Percentiles rank a stretch among this genome's conserved stretches.
Evolutionary conservation across 92 coral and sea anemone species (phyloP).

Genomic region (Bergia sp.): DNA sequence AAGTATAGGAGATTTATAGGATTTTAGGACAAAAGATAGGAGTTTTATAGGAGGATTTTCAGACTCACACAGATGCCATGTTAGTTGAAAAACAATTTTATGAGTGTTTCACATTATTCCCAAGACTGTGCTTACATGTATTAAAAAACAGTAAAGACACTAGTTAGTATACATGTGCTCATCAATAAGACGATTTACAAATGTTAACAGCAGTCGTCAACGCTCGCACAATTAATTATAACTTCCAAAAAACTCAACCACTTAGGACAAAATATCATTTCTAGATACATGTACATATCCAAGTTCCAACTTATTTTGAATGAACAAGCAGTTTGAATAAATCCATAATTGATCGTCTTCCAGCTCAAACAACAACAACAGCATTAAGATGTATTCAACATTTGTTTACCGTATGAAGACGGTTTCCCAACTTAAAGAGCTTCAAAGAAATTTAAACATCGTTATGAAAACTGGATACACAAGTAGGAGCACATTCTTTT

Average conservation of each 20-base stretch:
- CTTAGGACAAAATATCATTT: not conserved
- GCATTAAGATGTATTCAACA: not conserved
- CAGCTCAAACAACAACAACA: not conserved
- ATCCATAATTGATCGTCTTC: too few species aligned
- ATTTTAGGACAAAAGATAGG: too few species aligned
- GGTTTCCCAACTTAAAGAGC: not conserved
- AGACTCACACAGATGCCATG: too few species aligned
- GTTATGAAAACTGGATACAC: not conserved
- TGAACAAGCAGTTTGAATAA: not conserved
- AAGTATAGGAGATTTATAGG: too few species aligned
- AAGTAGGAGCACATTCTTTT: not conserved
- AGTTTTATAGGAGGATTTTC: too few species aligned
- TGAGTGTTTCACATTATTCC: too few species aligned
- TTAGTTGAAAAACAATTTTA: too few species aligned
- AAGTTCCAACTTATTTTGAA: not conserved
- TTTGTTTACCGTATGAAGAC: not conserved
- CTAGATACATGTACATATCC: not conserved
- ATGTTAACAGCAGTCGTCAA: conserved; percentile 20
- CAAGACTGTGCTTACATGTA: too few species aligned
- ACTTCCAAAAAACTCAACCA: too few species aligned
- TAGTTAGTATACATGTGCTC: too few species aligned
- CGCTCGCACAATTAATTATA: conserved; percentile 23
- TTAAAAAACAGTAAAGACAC: too few species aligned
- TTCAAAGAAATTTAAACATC: not conserved
- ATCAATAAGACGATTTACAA: too few species aligned